Evolutionary conservation across 2,797 vertebrate species (phyloP), one percentile per base, ranked within the genome.

Genomic region (Tokudaia muenninki): DNA sequence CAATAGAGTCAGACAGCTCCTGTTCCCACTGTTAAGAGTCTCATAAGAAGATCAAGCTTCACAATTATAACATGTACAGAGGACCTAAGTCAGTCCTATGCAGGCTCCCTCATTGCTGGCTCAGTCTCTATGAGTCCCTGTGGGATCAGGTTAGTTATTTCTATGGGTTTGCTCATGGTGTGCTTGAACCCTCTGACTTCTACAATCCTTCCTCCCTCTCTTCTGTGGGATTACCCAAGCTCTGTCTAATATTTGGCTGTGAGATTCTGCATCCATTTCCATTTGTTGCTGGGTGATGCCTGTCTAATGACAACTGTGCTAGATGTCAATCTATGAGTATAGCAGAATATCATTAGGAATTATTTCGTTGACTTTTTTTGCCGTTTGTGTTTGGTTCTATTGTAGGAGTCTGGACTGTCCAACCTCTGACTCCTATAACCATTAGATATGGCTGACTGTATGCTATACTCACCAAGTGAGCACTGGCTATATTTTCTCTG

Each of bases 401-500:
- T 47, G 22, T 29, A 37, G 37, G 22, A 24, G 22, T 75, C 21
- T 75, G 41, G 24, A 2, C 41, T 47, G 24, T 77, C 24, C 24
- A 47, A 8, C 24, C 13, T 29, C 41, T 77, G 74, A 26, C 41
- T 77, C 13, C 24, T 7, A 29, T 41, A 72, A 31, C 67, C 26
- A 91, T 87, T 72, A 94, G 79, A 57, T 90, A 29, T 63, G 5
- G 37, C 10, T 52, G 55, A 1, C 29, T 87, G 8, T 80, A 24
- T 41, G 57, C 0, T 47, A 8, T 31, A n/a, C 17, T 52, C 87
- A 78, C 92, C 80, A 94, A 87, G 31, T 86, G 12, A 94, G 29
- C 11, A 24, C 47, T 93, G 74, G 55, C 88, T 94, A 6, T 59
- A n/a, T 86, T 92, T 95, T 63, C 59, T 94, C 47, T 65, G 34